Base-by-base conservation (phyloP, 2,888 invertebrate genomes). In the Phalangium opilio region DNA sequence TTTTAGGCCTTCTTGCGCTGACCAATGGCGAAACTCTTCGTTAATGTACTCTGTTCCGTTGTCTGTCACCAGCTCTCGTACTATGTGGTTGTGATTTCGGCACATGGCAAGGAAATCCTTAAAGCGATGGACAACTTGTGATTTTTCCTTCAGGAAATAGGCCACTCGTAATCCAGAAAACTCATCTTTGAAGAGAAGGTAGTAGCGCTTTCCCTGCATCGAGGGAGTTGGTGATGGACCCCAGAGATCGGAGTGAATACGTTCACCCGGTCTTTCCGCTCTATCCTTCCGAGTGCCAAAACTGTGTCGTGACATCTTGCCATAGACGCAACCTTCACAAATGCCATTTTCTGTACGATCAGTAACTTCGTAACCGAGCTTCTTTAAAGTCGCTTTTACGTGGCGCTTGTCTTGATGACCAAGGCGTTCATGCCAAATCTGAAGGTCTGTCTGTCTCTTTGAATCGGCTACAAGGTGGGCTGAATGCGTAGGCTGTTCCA, bases 161-260 rank as follows among this genome's bases (percentile, higher is more conserved):
- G 39, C 45, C 27, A 32, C 33, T 3, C 36, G 14, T 35, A 48
- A 53, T 12, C 44, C 41, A 12, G 46, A 35, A 34, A 33, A 51
- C 18, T 50, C 43, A 41, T 51, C 51, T 20, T 47, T 56, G 34
- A 51, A 55, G 12, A 49, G 36, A 5, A 50, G 48, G 34, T 53
- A 51, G 14, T 48, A 48, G 12, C 15, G 10, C 3, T 15, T 32
- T 19, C 49, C 49, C 34, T 36, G 38, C n/a, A 42, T 53, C 1
- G 34, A 44, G 15, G 39, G 18, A 10, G 45, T 19, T 39, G 50
- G 50, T n/a, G n/a, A n/a, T 4, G 44, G 43, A 11, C 55, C n/a
- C n/a, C n/a, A n/a, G n/a, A n/a, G n/a, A n/a, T n/a, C n/a, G n/a
- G n/a, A n/a, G n/a, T n/a, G n/a, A n/a, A n/a, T n/a, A n/a, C n/a